Conservation (phyloP, 2,113 vertebrate species). For the Serilophus lunatus region DNA sequence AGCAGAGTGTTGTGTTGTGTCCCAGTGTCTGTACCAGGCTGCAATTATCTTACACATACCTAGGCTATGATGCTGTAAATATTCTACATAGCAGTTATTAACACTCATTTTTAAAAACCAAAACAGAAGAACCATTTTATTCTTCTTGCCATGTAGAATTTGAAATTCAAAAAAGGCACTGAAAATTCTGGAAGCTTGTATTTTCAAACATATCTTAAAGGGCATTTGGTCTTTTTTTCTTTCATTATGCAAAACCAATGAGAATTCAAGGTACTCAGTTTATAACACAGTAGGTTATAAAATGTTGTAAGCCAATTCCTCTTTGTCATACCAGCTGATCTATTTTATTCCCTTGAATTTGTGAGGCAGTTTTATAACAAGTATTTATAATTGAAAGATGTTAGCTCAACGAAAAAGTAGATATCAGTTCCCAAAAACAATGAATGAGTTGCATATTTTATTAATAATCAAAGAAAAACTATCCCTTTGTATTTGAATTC, state of each 20-base stretch:
- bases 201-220: not conserved
- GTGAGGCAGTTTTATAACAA: not conserved
- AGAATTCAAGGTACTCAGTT: not conserved
- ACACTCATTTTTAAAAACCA: not conserved
- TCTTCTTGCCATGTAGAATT: not conserved
- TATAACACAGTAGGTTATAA: not conserved
- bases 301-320: not conserved
- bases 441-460: not conserved
- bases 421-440: not conserved
- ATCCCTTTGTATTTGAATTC: not conserved
- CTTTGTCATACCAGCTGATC: not conserved
- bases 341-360: not conserved
- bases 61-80: not conserved
- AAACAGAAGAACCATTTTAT: not conserved
- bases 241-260: not conserved
- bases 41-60: not conserved
- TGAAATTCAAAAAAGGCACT: not conserved
- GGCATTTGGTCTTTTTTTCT: not conserved
- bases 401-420: not conserved
- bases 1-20: not conserved
- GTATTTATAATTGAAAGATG: not conserved
- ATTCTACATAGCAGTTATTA: not conserved
- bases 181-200: not conserved
- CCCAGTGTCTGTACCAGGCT: not conserved
- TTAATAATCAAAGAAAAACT: not conserved